phyloP scores from a whole-genome alignment of 2,113 vertebrate genomes.

The Corvus hawaiiensis region DNA sequence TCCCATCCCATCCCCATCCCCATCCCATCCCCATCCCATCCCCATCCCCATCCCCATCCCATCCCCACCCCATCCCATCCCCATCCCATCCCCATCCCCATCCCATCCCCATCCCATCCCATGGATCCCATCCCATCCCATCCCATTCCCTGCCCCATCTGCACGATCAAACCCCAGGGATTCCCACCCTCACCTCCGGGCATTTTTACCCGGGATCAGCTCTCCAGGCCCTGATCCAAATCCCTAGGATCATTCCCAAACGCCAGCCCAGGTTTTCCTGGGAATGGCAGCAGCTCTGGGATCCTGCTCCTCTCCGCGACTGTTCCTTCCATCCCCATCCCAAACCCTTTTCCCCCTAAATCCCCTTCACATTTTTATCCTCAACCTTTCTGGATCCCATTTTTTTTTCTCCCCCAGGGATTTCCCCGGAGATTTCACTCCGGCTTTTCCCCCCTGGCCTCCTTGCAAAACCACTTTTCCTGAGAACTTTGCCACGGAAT shows the following conservation, averaged over 20 bases:
- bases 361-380: background rate
- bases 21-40: no score
- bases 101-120: background rate
- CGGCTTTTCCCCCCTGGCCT: background rate
- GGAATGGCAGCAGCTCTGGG: background rate
- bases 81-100: no score
- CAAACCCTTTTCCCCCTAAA: background rate
- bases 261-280: rapidly evolving
- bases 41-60: no score
- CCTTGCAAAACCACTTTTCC: conserved; percentile 17
- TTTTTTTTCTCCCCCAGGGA: background rate
- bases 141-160: background rate
- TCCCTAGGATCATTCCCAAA: background rate
- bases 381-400: rapidly evolving
- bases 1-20: no score
- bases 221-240: background rate
- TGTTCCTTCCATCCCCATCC: rapidly evolving
- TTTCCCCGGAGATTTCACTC: background rate
- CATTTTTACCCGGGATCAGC: rapidly evolving
- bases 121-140: background rate
- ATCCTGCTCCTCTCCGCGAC: rapidly evolving
- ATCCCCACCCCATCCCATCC: no score
- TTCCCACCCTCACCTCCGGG: rapidly evolving
- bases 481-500: background rate
- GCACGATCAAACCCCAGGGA: background rate